Evolutionary conservation across 2,797 vertebrate genomes (phyloP).

Genomic region (Hemibagrus guttatus): DNA sequence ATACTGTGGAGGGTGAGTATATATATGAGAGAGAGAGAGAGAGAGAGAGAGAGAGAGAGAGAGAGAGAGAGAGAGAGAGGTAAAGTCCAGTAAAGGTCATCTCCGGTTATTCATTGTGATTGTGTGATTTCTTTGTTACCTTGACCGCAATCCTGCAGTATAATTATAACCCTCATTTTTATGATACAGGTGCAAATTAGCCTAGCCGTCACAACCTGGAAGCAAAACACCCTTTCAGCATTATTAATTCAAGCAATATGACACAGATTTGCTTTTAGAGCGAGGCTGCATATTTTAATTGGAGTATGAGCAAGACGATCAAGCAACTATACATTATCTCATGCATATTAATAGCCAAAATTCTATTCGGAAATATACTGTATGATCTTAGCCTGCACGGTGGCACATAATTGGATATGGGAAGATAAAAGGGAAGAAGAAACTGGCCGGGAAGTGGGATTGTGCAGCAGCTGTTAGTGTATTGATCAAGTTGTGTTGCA

Average conservation of each 20-base stretch:
- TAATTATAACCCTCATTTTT: conserved; percentile 16
- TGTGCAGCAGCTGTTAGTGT: background rate
- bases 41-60: too few relatives aligned
- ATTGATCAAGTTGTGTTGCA: conserved; percentile 16
- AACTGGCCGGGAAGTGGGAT: background rate
- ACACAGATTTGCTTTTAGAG: conserved; percentile 16
- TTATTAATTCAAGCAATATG: conserved; percentile 16
- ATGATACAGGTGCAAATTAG: conserved; percentile 39
- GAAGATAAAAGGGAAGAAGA: background rate
- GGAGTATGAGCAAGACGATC: background rate
- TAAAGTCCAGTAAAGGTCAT: background rate
- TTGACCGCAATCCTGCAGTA: conserved; percentile 26
- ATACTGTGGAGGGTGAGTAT: too few relatives aligned
- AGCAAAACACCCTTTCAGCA: conserved; percentile 31
- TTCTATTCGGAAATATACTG: background rate
- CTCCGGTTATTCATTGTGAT: background rate
- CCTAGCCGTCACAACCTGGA: conserved; percentile 12
- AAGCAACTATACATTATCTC: background rate
- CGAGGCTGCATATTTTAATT: conserved; percentile 16
- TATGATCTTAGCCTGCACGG: background rate
- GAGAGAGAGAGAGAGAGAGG: too few relatives aligned
- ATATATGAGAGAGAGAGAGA: background rate
- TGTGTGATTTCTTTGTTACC: conserved; percentile 8
- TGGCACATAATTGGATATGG: background rate
- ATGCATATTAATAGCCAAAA: background rate